Percentiles rank a stretch among this genome's conserved stretches.
Evolutionary conservation across 2,888 invertebrate species (phyloP).

Genomic region (Hirtodrosophila cameraria): DNA sequence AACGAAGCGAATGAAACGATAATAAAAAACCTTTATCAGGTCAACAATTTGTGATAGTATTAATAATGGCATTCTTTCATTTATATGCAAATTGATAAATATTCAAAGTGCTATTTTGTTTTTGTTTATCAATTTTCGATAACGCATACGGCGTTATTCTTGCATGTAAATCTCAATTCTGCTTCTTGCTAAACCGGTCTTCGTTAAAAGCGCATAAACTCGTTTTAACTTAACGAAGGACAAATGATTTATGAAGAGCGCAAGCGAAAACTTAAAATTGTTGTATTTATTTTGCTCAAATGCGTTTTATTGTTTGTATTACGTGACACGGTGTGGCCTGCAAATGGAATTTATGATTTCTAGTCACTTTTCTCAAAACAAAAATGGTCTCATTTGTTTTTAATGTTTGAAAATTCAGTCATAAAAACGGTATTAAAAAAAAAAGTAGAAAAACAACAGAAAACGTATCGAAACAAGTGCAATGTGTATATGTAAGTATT

Average conservation of each 20-base stretch:
- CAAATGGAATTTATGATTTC: slow-evolving; percentile 15
- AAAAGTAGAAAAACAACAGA: background rate
- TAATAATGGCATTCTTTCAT: background rate
- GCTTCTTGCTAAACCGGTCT: slow-evolving; percentile 53
- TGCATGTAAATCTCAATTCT: slow-evolving; percentile 7
- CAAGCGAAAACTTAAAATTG: background rate
- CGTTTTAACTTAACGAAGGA: slow-evolving; percentile 62
- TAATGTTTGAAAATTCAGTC: slow-evolving; percentile 16
- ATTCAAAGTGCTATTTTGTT: background rate
- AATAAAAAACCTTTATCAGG: slow-evolving; percentile 56
- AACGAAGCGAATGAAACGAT: slow-evolving; percentile 8
- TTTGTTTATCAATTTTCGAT: slow-evolving; percentile 43
- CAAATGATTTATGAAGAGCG: slow-evolving; percentile 45
- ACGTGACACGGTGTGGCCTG: slow-evolving; percentile 34
- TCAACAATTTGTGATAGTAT: slow-evolving; percentile 30
- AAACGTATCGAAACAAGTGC: background rate
- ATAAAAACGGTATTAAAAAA: background rate
- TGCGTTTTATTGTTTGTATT: slow-evolving; percentile 17
- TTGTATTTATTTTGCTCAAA: slow-evolving; percentile 12
- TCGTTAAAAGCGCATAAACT: slow-evolving; percentile 48
- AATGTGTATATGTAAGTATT: slow-evolving; percentile 1
- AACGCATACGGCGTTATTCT: slow-evolving; percentile 12
- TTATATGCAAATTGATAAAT: slow-evolving; percentile 6
- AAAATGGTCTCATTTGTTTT: no score
- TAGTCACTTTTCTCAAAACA: slow-evolving; percentile 14